These are phyloP conservation scores for Drosophila austrosaltans DNA, from an alignment of 2,888 invertebrate species.

Conservation along the genomic window DNA sequence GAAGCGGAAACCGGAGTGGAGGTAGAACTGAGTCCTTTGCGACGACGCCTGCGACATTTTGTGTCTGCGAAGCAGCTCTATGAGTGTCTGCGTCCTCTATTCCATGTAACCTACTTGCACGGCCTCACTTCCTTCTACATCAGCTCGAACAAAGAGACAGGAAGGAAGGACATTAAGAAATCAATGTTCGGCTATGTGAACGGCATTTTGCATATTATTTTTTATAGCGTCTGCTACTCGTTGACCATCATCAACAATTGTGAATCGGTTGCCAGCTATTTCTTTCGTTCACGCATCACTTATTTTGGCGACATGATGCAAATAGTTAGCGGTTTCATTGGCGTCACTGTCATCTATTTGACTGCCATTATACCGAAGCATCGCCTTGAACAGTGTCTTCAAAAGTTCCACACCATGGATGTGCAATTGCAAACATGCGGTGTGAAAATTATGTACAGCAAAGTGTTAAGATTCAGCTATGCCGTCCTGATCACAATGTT, in stretches of 20 bases:
- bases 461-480: conserved; percentile 77
- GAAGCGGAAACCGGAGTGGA: conserved; percentile 40
- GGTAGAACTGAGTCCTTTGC: conserved; percentile 38
- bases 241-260: conserved; percentile 77
- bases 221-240: conserved; percentile 75
- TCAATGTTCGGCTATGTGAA: conserved; percentile 79
- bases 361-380: conserved; percentile 78
- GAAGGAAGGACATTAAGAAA: conserved; percentile 64
- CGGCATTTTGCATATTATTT: conserved; percentile 65
- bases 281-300: conserved; percentile 81
- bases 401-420: conserved; percentile 76
- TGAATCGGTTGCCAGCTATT: conserved; percentile 82
- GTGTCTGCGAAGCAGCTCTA: conserved; percentile 78
- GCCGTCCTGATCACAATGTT: conserved; percentile 68
- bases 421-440: conserved; percentile 74
- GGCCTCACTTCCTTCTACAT: conserved; percentile 81
- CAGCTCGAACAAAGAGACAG: conserved; percentile 45
- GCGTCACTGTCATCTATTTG: conserved; percentile 80
- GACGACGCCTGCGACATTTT: conserved; percentile 58
- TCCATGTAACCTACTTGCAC: conserved; percentile 73
- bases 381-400: conserved; percentile 74
- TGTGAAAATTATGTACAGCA: conserved; percentile 81
- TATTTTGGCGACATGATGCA: conserved; percentile 81
- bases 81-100: conserved; percentile 79
- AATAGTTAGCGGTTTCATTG: conserved; percentile 80